Evolutionary conservation across 2,113 vertebrate genomes (phyloP), one percentile per base, ranked within the genome.

Genomic region (Thomomys bottae): DNA sequence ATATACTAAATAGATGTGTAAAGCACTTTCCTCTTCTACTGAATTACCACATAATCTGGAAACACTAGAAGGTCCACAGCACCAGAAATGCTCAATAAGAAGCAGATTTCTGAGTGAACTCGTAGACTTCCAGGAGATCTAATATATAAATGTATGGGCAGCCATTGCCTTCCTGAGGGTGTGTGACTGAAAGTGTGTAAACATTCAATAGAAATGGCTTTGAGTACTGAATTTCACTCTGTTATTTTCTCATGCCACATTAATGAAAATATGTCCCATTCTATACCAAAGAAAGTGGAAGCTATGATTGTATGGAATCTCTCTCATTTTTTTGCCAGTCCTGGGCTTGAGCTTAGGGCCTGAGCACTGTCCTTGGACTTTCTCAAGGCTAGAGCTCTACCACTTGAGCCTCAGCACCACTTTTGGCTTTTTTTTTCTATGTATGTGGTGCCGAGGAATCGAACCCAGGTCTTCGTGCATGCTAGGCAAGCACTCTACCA

Each of bases 111-210:
- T 66, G 34, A 6, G 17, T 6, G 2, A 9, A 34, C 12, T 21
- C 5, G 21, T 15, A 57, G 28, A 6, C 23, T 8, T 61, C 63
- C 14, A 12, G 34, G 9, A 42, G 5, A 9, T 82, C 34, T 32
- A 5, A 77, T 14, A 24, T 18, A 38, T 2, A 23, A 2, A 23
- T 42, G 40, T 0, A 14, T 40, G 28, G 17, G 63, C 30, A 38
- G 73, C 0, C 1, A 11, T 26, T 32, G 0, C 24, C 15, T 38
- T 54, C 1, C 0, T 70, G 38, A 67, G 40, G 32, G 77, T 61
- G 34, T 12, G 4, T 0, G 18, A 2, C 30, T 8, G 36, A 21
- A 61, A 38, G 6, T 17, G 11, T 0, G 5, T 2, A 30, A 11
- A 24, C 32, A 34, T 57, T 57, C 17, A 57, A n/a, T 23, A 17